These are phyloP conservation scores for Heteropelma amictum DNA, from an alignment of 2,888 invertebrate genomes.

Conservation along the genomic window DNA sequence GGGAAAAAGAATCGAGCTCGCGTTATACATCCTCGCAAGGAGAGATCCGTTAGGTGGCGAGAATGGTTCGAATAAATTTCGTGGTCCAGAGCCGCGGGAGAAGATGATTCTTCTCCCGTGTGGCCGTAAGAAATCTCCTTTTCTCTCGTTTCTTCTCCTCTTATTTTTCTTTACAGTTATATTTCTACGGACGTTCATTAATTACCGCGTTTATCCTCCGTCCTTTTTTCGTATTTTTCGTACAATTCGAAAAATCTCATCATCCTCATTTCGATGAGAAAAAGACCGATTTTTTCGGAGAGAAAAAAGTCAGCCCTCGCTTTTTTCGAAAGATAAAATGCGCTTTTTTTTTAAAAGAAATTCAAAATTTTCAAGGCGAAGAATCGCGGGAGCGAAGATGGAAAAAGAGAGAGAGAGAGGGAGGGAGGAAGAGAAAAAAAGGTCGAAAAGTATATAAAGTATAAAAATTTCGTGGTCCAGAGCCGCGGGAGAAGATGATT, in stretches of 20 bases:
- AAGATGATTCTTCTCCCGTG: constrained; percentile 9
- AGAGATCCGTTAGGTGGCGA: constrained; percentile 33
- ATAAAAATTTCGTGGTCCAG: constrained; percentile 41
- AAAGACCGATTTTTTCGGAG: no score
- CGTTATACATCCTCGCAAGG: no score
- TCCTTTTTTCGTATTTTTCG: no score
- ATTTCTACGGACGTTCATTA: constrained; percentile 45
- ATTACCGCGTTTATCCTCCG: constrained; percentile 37
- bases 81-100: constrained; percentile 24
- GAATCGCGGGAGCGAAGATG: not conserved
- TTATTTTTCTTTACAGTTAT: constrained; percentile 33
- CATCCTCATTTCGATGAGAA: no score
- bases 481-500: constrained; percentile 15
- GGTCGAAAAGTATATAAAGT: constrained; percentile 11
- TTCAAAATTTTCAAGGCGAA: no score
- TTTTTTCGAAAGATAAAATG: no score
- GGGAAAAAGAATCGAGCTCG: constrained; percentile 15
- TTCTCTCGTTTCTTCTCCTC: not conserved
- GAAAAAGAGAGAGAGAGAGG: not conserved
- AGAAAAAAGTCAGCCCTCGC: no score
- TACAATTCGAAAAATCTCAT: constrained; percentile 30
- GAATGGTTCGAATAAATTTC: constrained; percentile 43
- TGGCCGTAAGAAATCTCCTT: constrained; percentile 12
- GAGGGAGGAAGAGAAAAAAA: not conserved
- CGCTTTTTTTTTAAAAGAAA: no score